Evolutionary conservation across 2,113 vertebrate genomes (phyloP), one percentile per base, ranked within the genome.

Genomic region (Chionomys nivalis): DNA sequence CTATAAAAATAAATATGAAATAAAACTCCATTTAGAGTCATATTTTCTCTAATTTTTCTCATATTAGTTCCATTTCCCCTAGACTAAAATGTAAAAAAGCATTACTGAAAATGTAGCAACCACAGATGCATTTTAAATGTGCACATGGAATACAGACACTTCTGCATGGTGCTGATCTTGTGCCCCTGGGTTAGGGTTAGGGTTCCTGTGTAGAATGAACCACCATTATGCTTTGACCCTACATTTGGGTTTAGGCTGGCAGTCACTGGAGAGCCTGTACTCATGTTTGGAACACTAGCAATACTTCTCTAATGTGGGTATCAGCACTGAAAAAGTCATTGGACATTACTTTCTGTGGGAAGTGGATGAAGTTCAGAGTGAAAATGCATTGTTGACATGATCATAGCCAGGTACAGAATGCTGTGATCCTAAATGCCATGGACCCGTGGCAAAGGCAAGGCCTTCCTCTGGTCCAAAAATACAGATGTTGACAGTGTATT

Each of bases 41-140:
- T 75, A 68, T 39, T 89, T 75, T 19, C 26, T 89, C 76, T 83
- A 61, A n/a, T 86, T 75, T 85, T 91, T 5, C n/a, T 14, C 63
- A 6, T 10, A 5, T 73, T 76, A 55, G 5, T 81, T 82, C 11
- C 9, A 58, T 70, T 88, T 81, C 68, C 8, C 13, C 10, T 58
- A 81, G 11, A 11, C 7, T 85, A 2, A 95, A 92, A 85, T 81
- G 9, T 92, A 44, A 81, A 86, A 81, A 6, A 85, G 77, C 42
- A n/a, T 26, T 21, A 76, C 33, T 58, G 17, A 61, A 77, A 78
- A 92, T 87, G 19, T 72, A 33, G 17, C 5, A 78, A 81, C 42
- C 65, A 7, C 26, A 81, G 36, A 49, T 66, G 33, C 76, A 76
- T 26, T 88, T 86, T 65, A 75, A 83, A 26, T 88, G 49, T 93